Evolutionary conservation across 2,888 invertebrate species (phyloP).

Genomic region (Drosophila prostipennis): DNA sequence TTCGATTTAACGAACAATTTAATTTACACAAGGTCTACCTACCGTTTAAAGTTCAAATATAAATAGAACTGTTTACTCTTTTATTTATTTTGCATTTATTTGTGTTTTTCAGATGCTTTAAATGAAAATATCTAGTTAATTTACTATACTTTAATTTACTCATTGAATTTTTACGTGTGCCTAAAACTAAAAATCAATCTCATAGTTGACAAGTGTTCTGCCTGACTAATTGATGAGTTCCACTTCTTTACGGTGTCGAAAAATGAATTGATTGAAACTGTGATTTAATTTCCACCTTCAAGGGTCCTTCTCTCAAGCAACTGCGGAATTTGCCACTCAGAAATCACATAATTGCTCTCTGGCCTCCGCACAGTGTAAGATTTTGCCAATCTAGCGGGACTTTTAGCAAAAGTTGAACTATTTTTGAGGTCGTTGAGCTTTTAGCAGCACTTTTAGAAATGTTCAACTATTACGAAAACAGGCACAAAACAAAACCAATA

Average conservation of each 20-base stretch:
- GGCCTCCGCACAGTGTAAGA: too few relatives aligned
- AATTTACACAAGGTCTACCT: not conserved
- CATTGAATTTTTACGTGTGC: not conserved
- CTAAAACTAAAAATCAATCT: not conserved
- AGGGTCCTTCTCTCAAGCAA: slow-evolving; percentile 14
- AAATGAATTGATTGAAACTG: slow-evolving; percentile 6
- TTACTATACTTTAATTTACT: not conserved
- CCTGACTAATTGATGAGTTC: not conserved
- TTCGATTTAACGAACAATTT: too few relatives aligned
- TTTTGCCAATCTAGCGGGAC: too few relatives aligned
- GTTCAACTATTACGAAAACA: too few relatives aligned
- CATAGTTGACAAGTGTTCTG: not conserved
- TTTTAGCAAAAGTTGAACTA: too few relatives aligned
- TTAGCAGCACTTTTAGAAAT: too few relatives aligned
- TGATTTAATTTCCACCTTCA: slow-evolving; percentile 39
- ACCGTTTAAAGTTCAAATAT: not conserved
- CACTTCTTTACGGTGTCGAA: not conserved
- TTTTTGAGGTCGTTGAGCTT: too few relatives aligned
- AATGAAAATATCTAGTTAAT: too few relatives aligned
- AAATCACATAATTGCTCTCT: slow-evolving; percentile 42
- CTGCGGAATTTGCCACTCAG: slow-evolving; percentile 27
- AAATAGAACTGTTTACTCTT: not conserved
- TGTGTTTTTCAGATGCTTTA: too few relatives aligned
- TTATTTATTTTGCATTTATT: not conserved
- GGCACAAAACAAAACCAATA: too few relatives aligned